Evolutionary conservation across 2,888 invertebrate genomes (phyloP).

Genomic region (Aporophyla lueneburgensis): DNA sequence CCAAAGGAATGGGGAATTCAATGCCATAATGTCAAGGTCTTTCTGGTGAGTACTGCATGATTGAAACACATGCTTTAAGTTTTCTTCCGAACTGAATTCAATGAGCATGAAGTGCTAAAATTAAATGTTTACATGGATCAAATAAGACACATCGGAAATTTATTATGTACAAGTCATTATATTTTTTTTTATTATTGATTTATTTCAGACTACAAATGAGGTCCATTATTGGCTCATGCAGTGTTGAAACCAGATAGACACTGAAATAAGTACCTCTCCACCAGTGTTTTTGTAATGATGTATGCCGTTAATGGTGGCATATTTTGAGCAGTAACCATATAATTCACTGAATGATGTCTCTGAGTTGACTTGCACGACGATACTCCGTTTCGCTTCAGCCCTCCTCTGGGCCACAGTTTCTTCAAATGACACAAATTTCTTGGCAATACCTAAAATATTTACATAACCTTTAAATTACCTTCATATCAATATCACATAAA

Average conservation of each 20-base stretch:
- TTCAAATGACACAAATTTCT: constrained; percentile 88
- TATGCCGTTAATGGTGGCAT: constrained; percentile 92
- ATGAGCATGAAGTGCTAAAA: constrained; percentile 94
- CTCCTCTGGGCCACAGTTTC: constrained; percentile 91
- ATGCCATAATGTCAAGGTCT: constrained; percentile 91
- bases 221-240: background rate
- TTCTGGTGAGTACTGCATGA: constrained; percentile 91
- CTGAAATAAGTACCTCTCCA: constrained; percentile 82
- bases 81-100: constrained; percentile 92
- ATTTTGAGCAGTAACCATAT: constrained; percentile 92
- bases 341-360: constrained; percentile 93
- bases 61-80: constrained; percentile 90
- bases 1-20: constrained; percentile 94
- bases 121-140: constrained; percentile 11
- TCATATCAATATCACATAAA: constrained; percentile 60
- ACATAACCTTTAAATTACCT: constrained; percentile 83
- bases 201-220: too few species aligned
- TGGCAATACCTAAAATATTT: constrained; percentile 79
- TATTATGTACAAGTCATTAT: background rate
- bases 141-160: background rate
- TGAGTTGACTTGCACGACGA: constrained; percentile 95
- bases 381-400: constrained; percentile 92
- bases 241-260: background rate
- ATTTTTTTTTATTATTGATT: too few species aligned
- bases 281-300: constrained; percentile 91